Percentiles rank a stretch among this genome's conserved stretches.
Evolutionary conservation across 2,797 vertebrate genomes (phyloP).

Genomic region (Chrysocyon brachyurus): DNA sequence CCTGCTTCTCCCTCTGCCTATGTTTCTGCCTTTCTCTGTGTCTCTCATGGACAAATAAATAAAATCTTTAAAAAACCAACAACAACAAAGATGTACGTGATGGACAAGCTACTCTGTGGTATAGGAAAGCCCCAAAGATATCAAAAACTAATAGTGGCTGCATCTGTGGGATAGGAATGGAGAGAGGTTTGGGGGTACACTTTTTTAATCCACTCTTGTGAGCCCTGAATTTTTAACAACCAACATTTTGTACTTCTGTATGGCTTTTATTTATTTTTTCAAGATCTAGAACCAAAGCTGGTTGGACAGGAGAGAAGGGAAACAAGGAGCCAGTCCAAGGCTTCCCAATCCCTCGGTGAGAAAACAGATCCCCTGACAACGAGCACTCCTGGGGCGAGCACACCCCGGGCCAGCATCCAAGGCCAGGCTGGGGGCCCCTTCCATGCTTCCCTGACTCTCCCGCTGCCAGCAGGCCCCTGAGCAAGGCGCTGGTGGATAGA

Average conservation of each 20-base stretch:
- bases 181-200: neutral
- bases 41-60: no score
- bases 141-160: neutral
- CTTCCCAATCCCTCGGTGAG: neutral
- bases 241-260: neutral
- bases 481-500: neutral
- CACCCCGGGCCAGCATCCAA: neutral
- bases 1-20: no score
- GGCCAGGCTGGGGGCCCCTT: neutral
- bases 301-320: neutral
- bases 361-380: conserved; percentile 47
- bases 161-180: neutral
- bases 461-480: neutral
- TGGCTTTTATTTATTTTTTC: neutral
- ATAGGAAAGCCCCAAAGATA: neutral
- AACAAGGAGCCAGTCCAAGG: neutral
- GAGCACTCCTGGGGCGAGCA: neutral
- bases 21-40: no score
- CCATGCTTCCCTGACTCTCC: accelerated
- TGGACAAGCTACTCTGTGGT: neutral
- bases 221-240: neutral
- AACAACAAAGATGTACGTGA: no score
- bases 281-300: neutral
- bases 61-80: no score
- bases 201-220: neutral